These are phyloP conservation scores for Phylloscopus trochiloides DNA, from an alignment of 2,113 vertebrate genomes.

Conservation along the genomic window DNA sequence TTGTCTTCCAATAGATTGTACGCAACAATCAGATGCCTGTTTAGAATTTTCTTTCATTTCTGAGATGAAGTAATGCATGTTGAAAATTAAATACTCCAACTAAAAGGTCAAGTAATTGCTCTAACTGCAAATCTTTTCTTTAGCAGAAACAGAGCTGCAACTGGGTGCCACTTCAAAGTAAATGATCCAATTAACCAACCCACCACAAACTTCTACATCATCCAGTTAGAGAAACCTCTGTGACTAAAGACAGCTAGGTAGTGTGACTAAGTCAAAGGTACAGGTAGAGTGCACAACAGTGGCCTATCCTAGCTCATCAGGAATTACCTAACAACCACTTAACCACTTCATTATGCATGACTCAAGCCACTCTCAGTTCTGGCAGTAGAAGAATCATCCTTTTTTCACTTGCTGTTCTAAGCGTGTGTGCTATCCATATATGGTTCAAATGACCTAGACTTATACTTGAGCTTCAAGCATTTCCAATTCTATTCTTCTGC, in stretches of 20 bases:
- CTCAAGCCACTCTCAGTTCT: not conserved
- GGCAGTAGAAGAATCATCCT: not conserved
- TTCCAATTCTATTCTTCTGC: not conserved
- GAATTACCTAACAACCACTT: not conserved
- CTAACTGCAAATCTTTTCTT: not conserved
- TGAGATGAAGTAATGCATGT: not conserved
- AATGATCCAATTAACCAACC: not conserved
- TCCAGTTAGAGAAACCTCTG: not conserved
- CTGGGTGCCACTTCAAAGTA: not conserved
- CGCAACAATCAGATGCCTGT: too few relatives aligned
- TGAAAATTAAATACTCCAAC: not conserved
- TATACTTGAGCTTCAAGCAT: not conserved
- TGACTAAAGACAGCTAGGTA: not conserved
- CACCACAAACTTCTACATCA: not conserved
- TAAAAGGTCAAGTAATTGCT: not conserved
- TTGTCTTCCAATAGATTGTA: not conserved
- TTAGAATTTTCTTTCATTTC: not conserved
- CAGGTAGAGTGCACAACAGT: not conserved
- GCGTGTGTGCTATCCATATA: not conserved
- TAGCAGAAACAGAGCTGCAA: not conserved
- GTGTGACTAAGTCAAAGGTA: not conserved
- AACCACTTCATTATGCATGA: not conserved
- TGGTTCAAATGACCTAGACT: not conserved
- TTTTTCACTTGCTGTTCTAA: not conserved
- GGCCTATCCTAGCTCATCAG: not conserved